phyloP scores from a whole-genome alignment of 2,113 vertebrate species.

The Elgaria multicarinata region DNA sequence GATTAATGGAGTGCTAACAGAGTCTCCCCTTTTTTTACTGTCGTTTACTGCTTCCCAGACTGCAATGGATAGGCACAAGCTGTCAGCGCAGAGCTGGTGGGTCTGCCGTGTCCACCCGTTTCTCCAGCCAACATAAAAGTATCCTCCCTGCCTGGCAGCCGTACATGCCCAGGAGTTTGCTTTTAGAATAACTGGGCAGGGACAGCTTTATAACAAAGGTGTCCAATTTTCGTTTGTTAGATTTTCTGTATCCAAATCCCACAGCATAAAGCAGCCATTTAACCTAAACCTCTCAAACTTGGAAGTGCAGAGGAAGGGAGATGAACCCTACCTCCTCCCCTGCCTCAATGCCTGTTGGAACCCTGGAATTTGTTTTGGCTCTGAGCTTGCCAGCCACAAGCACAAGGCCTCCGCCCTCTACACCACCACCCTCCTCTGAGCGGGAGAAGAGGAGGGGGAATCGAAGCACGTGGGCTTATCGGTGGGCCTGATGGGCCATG shows the following conservation, averaged over 20 bases:
- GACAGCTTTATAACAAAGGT: neutral
- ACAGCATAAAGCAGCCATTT: neutral
- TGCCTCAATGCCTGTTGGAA: too few relatives aligned
- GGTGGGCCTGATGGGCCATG: too few relatives aligned
- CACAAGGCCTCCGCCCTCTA: too few relatives aligned
- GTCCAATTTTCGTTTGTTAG: neutral
- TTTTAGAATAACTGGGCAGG: neutral
- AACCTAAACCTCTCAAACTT: neutral
- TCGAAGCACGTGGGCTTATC: too few relatives aligned
- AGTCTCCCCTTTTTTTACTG: neutral
- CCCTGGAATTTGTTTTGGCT: too few relatives aligned
- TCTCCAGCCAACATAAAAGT: accelerated
- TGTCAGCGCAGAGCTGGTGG: accelerated
- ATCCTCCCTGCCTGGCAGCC: neutral
- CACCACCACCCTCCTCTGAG: too few relatives aligned
- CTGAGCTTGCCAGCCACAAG: too few relatives aligned
- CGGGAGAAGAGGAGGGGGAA: too few relatives aligned
- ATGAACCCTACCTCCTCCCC: too few relatives aligned
- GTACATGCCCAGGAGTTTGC: neutral
- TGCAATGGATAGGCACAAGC: neutral
- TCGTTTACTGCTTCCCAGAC: neutral
- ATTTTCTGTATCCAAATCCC: neutral
- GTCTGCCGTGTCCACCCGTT: neutral
- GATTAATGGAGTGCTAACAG: neutral
- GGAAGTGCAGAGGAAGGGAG: neutral